Evolutionary conservation across 64 coral and sea anemone species (phyloP), one percentile per base, ranked within the genome.

Genomic region (Acropora yongei): DNA sequence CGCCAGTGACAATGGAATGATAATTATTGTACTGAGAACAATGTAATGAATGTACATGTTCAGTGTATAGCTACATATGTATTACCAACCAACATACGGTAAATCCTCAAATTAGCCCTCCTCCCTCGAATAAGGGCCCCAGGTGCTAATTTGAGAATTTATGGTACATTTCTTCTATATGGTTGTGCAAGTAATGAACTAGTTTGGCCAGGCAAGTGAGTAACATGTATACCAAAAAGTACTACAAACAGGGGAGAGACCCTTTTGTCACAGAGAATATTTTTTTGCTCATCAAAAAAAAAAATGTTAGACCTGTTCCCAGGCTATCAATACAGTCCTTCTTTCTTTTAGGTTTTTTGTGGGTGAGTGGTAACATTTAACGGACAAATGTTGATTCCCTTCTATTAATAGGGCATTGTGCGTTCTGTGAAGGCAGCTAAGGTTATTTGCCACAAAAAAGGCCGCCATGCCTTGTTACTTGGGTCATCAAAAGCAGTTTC

Each of bases 381-480:
- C 43, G 47, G 44, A 77, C 43, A 47, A 46, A 77, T 47, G 14
- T 10, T 90, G 39, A 66, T 69, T 80, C 30, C 58, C 18, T 90
- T 90, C 67, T 67, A 20, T 90, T 55, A 88, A 55, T 78, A 91
- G 89, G 89, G 89, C 17, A 83, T 91, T 75, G 78, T 91, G 66
- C 51, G 44, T 40, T 83, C 89, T 91, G 79, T 82, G 19, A 78
- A 91, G 50, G 20, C 49, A 48, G 89, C 89, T 48, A 91, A 68
- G 47, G 69, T 9, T 55, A 66, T 83, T 10, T 91, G 89, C 49
- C 40, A 11, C 44, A 5, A 44, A n/a, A 55, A 40, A n/a, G 18
- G 47, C 79, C 40, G 66, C 78, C 53, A 80, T 49, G 51, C 57
- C 2, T 80, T 90, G 61, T 66, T 90, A 61, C 58, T 80, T 68